Conservation (phyloP, 2,888 invertebrate species). For the Erpobdella octoculata region DNA sequence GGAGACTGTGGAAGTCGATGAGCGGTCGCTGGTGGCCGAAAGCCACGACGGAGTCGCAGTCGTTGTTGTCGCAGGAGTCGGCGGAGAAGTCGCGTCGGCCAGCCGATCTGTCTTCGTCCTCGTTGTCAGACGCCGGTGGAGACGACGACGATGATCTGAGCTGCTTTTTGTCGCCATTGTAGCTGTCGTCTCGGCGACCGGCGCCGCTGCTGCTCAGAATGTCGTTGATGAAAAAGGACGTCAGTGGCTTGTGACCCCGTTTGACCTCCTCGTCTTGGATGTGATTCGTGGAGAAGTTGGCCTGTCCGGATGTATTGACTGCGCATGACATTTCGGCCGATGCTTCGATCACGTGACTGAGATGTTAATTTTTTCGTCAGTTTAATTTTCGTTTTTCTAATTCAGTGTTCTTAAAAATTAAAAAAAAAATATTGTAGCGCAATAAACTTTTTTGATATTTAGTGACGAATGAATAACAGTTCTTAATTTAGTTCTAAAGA, state of each 20-base stretch:
- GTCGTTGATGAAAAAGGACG: slow-evolving; percentile 5
- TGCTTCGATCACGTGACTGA: no score
- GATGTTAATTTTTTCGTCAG: no score
- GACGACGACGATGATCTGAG: not conserved
- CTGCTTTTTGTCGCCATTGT: not conserved
- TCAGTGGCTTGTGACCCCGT: slow-evolving; percentile 1
- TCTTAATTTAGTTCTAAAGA: not conserved
- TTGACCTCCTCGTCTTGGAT: slow-evolving; percentile 8
- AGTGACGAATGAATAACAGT: no score
- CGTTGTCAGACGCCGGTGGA: not conserved
- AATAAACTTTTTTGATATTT: no score
- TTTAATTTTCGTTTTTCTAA: no score
- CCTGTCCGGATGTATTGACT: not conserved
- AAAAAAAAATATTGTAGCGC: no score
- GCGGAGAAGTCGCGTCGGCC: not conserved
- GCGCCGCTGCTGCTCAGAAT: not conserved
- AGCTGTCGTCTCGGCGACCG: no score
- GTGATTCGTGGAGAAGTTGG: slow-evolving; percentile 1
- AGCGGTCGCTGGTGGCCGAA: no score
- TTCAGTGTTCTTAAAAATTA: no score
- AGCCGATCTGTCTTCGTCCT: not conserved
- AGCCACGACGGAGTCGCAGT: no score
- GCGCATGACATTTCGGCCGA: not conserved
- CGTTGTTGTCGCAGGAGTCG: not conserved
- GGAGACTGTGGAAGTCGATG: not conserved